Percentiles rank a stretch among this genome's conserved stretches.
Conservation (phyloP, 2,797 vertebrate species). For the Coluber constrictor region DNA sequence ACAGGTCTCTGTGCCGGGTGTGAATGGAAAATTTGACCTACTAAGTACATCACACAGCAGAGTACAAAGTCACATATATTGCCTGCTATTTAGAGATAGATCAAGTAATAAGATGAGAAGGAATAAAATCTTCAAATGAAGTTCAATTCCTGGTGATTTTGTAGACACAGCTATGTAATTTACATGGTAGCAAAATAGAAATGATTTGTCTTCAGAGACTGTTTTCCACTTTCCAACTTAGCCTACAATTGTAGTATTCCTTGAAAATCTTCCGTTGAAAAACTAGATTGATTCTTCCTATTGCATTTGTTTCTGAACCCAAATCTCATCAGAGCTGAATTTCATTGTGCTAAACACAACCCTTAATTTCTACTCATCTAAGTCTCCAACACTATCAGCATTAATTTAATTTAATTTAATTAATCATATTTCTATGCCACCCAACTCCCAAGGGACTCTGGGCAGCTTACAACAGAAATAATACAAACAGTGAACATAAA, state of each 20-base stretch:
- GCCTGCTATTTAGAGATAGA: background rate
- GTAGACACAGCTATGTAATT: background rate
- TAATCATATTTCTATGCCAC: no score
- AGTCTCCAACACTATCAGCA: background rate
- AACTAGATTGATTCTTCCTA: background rate
- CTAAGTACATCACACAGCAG: background rate
- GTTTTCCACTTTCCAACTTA: background rate
- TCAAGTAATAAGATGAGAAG: background rate
- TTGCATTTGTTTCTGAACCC: background rate
- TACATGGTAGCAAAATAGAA: background rate
- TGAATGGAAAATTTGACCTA: background rate
- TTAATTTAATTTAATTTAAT: no score
- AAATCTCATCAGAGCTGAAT: background rate
- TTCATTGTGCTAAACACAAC: background rate
- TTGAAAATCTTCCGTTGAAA: background rate
- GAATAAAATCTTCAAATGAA: background rate
- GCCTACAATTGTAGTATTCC: background rate
- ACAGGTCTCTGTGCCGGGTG: background rate
- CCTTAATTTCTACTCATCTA: background rate
- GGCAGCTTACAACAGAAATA: no score
- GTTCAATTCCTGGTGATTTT: background rate
- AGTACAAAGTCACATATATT: background rate
- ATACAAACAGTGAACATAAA: no score
- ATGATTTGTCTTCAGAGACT: background rate
- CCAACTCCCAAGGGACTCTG: no score